Evolutionary conservation across 92 coral and sea anemone genomes (phyloP).

Genomic region (Bergia puertoricense): DNA sequence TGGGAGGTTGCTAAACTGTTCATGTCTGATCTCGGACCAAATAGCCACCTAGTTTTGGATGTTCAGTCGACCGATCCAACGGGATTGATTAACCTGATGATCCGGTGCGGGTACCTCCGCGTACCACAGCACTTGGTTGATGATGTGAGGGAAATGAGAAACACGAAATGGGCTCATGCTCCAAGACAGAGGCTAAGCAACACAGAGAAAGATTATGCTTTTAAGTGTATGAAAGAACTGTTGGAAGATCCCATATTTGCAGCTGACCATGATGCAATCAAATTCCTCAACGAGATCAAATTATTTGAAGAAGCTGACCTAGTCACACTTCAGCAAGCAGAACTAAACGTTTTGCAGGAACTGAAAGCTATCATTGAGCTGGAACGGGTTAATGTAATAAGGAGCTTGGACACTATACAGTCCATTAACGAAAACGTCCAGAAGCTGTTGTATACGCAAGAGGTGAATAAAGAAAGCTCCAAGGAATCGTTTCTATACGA

Average conservation of each 20-base stretch:
- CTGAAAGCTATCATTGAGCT: neutral
- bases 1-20: slow-evolving; percentile 52
- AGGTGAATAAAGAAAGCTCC: neutral
- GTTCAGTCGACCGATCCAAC: neutral
- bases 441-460: neutral
- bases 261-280: slow-evolving; percentile 3
- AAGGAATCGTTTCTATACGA: neutral
- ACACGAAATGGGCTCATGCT: slow-evolving; percentile 47
- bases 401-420: neutral
- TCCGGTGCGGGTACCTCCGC: slow-evolving; percentile 29
- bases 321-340: neutral
- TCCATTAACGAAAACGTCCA: neutral
- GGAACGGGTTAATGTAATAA: neutral
- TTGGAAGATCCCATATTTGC: slow-evolving; percentile 17
- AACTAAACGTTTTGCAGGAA: neutral
- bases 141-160: slow-evolving; percentile 36
- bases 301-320: neutral
- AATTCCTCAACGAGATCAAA: neutral
- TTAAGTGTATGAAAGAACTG: slow-evolving; percentile 8
- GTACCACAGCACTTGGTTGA: slow-evolving; percentile 33
- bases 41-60: neutral
- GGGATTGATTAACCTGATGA: slow-evolving; percentile 34
- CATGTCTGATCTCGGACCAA: slow-evolving; percentile 39
- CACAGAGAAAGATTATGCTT: slow-evolving; percentile 38
- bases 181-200: slow-evolving; percentile 10